These are phyloP conservation scores for Carcina quercana DNA, from an alignment of 2,888 invertebrate species.

Conservation along the genomic window DNA sequence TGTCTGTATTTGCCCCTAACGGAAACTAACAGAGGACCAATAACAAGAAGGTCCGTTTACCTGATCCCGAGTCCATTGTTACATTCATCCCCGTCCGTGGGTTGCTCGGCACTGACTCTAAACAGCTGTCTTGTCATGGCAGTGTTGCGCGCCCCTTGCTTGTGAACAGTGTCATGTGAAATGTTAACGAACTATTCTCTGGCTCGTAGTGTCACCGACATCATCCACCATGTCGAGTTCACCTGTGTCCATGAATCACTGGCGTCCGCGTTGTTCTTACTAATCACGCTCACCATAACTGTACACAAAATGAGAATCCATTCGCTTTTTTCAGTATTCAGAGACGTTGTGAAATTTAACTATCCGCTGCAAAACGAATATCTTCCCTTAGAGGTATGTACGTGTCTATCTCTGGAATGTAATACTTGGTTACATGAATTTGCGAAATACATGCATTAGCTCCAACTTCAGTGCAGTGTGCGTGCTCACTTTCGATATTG, in stretches of 20 bases:
- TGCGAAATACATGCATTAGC: slow-evolving; percentile 2
- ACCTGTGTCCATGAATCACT: slow-evolving; percentile 21
- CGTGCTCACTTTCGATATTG: slow-evolving; percentile 6
- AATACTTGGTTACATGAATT: neutral
- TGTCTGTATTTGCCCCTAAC: no score
- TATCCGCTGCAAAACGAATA: slow-evolving; percentile 32
- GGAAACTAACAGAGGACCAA: no score
- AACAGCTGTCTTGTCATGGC: slow-evolving; percentile 15
- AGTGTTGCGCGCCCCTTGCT: slow-evolving; percentile 4
- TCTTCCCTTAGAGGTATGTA: slow-evolving; percentile 11
- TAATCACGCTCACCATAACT: slow-evolving; percentile 21
- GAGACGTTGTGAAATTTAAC: slow-evolving; percentile 32
- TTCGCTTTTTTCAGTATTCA: slow-evolving; percentile 26
- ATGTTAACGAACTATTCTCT: slow-evolving; percentile 24
- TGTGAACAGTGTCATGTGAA: slow-evolving; percentile 14
- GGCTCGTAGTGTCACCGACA: slow-evolving; percentile 14
- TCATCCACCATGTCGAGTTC: slow-evolving; percentile 15
- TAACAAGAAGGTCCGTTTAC: slow-evolving; percentile 34
- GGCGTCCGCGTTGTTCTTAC: slow-evolving; percentile 28
- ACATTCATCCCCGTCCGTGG: neutral
- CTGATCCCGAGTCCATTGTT: slow-evolving; percentile 30
- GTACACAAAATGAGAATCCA: slow-evolving; percentile 30
- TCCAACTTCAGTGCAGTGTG: slow-evolving; percentile 4
- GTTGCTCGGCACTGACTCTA: no score
- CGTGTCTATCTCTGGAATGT: slow-evolving; percentile 1